phyloP scores from a whole-genome alignment of 2,113 vertebrate species.

The Picathartes gymnocephalus region DNA sequence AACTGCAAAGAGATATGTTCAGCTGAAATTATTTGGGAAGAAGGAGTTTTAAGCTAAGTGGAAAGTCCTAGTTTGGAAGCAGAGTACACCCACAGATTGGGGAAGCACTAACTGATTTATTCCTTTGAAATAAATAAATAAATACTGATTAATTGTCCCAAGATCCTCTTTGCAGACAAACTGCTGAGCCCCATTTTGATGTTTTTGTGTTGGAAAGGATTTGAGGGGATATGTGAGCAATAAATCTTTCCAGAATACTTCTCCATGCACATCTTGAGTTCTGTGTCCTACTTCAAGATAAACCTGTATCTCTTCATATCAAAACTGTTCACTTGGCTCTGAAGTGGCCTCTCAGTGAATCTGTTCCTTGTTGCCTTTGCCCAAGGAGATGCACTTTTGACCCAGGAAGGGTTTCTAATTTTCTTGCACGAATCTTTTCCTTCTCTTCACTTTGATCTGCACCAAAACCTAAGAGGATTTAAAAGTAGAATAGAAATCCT shows the following conservation, averaged over 20 bases:
- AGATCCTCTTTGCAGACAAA: not conserved
- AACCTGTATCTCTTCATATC: not conserved
- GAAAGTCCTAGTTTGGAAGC: not conserved
- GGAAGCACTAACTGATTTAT: not conserved
- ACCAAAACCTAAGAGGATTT: not conserved
- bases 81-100: not conserved
- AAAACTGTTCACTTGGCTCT: not conserved
- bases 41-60: not conserved
- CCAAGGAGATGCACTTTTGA: not conserved
- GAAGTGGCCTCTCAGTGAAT: not conserved
- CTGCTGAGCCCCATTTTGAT: not conserved
- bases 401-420: not conserved
- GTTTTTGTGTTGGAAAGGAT: not conserved
- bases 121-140: not conserved
- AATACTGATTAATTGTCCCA: not conserved
- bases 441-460: not conserved
- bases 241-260: not conserved
- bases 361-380: not conserved
- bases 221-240: not conserved
- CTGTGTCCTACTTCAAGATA: not conserved
- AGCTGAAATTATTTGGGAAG: not conserved
- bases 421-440: not conserved
- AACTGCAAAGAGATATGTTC: not conserved
- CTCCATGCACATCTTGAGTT: not conserved
- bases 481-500: not conserved